These are phyloP conservation scores for Eulemur coronatus DNA, from an alignment of 2,797 vertebrate genomes.

Conservation along the genomic window DNA sequence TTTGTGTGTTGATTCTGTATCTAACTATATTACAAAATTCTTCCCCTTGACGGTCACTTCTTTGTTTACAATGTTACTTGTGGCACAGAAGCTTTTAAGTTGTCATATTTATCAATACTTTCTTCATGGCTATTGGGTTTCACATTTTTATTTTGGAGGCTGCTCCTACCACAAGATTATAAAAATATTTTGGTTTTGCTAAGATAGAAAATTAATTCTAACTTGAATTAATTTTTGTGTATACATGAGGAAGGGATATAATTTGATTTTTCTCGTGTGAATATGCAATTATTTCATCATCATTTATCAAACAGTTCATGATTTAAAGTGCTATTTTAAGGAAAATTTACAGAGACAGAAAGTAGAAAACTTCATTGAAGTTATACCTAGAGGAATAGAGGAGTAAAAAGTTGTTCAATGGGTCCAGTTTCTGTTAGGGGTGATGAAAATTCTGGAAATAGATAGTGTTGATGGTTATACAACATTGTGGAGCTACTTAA, in stretches of 20 bases:
- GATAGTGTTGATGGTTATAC: neutral
- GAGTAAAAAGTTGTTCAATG: neutral
- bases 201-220: neutral
- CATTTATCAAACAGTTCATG: neutral
- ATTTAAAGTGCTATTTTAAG: neutral
- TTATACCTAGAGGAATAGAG: neutral
- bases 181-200: neutral
- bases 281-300: neutral
- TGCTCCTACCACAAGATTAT: neutral
- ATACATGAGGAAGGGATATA: neutral
- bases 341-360: neutral
- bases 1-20: neutral
- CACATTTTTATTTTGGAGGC: slow-evolving; percentile 3
- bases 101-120: neutral
- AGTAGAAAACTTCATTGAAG: neutral
- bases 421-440: neutral
- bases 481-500: neutral
- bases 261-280: neutral
- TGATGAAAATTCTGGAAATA: neutral
- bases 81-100: neutral
- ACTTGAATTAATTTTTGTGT: neutral
- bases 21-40: neutral
- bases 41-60: neutral
- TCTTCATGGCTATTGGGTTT: neutral
- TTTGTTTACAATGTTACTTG: neutral